Evolutionary conservation across 2,113 vertebrate species (phyloP), one percentile per base, ranked within the genome.

Genomic region (Myiopsitta monachus): DNA sequence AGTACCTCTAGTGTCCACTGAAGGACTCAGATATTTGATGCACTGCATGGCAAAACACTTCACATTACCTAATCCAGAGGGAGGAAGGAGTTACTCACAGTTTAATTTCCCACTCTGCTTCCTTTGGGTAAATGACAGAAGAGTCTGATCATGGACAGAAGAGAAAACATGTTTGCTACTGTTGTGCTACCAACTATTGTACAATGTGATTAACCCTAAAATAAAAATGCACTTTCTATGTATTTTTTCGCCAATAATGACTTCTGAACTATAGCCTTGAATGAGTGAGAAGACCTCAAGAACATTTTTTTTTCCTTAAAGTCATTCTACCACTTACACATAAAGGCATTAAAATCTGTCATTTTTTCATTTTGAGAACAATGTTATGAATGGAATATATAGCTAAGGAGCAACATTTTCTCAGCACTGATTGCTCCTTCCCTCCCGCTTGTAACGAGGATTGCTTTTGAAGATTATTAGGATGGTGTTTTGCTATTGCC

Each of bases 401-500:
- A 54, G 43, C 17, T 64, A 75, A 92, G 38, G 18, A 47, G 30
- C 21, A 77, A 80, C 6, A 33, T 87, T 84, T 75, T 84, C 69
- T 87, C 83, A 87, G 46, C 16, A 64, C 22, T 1, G 4, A 88
- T 61, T 86, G 15, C 21, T 78, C 43, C 51, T 90, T 88, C 31
- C 19, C 26, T 87, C 23, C 39, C 72, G 14, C 26, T 49, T 80
- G 36, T 38, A 92, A 88, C 44, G 10, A 86, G 16, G 31, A 62
- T 59, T 80, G 24, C 54, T 96, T 95, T 92, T 90, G 61, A 81
- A 70, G 59, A 93, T 74, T 86, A 36, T 81, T 81, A 80, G 41
- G 41, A 80, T 74, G n/a, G 47, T 0, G 0, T 86, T 94, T 86
- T 90, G 49, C 38, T 97, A 55, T 88, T 92, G 52, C 90, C 84